Conservation (phyloP, 2,113 vertebrate species). For the Callaeas wilsoni region DNA sequence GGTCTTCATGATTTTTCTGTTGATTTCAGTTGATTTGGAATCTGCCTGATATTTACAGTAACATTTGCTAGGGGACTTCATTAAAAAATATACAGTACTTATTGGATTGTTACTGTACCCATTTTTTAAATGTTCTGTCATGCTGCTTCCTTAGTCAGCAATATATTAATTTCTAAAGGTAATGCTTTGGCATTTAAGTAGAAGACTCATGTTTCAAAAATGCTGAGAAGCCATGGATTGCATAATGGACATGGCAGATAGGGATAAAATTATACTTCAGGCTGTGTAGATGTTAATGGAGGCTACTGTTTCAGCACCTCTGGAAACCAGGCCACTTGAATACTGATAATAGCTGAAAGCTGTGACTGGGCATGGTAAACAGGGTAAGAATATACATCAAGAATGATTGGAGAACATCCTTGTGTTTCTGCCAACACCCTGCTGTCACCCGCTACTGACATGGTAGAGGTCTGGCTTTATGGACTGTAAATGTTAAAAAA, state of each 20-base stretch:
- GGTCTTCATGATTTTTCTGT: background rate
- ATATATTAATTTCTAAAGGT: background rate
- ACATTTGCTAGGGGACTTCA: background rate
- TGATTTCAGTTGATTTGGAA: background rate
- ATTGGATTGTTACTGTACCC: background rate
- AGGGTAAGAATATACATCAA: background rate
- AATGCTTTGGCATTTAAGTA: background rate
- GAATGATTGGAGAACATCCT: background rate
- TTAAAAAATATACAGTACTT: background rate
- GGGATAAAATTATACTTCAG: constrained; percentile 13
- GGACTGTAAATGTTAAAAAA: background rate
- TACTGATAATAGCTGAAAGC: constrained; percentile 15
- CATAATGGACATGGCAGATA: background rate
- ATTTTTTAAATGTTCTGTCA: background rate
- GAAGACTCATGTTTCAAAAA: background rate
- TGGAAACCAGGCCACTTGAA: constrained; percentile 36
- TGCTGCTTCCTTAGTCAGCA: background rate
- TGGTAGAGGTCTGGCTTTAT: background rate
- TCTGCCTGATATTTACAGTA: background rate
- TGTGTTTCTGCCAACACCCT: constrained; percentile 4
- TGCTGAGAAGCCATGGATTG: background rate
- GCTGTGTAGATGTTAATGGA: constrained; percentile 7
- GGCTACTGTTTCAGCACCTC: background rate
- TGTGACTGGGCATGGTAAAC: constrained; percentile 4
- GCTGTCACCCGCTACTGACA: background rate